phyloP scores from a whole-genome alignment of 2,797 vertebrate genomes.

The Eremophila alpestris region DNA sequence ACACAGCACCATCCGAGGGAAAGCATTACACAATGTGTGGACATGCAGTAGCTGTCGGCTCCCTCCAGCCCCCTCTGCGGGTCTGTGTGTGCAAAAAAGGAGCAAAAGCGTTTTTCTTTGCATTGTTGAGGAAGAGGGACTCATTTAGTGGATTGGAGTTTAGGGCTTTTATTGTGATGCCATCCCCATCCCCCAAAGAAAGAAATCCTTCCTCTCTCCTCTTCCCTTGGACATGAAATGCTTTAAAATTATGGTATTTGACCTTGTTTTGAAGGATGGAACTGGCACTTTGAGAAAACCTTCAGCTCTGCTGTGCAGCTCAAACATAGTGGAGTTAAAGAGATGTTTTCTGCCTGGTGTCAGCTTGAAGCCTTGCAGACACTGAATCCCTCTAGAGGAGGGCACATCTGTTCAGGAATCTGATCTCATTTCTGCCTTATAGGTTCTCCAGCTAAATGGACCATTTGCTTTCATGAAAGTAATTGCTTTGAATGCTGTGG shows the following conservation, averaged over 20 bases:
- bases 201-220: not conserved
- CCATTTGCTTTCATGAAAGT: conserved; percentile 26
- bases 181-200: not conserved
- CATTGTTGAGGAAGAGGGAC: not conserved
- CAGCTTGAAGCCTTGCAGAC: not conserved
- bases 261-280: not conserved
- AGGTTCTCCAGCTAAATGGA: conserved; percentile 41
- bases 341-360: conserved; percentile 15
- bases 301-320: not conserved
- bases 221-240: not conserved
- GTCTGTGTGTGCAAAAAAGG: not conserved
- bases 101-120: not conserved
- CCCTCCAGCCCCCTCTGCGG: not conserved
- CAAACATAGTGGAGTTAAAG: not conserved
- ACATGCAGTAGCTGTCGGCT: not conserved
- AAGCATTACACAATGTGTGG: rapidly evolving
- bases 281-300: not conserved
- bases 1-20: not conserved
- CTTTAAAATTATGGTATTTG: not conserved
- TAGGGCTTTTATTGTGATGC: not conserved
- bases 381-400: conserved; percentile 38
- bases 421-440: conserved; percentile 55
- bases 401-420: conserved; percentile 61
- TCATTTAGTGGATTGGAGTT: not conserved
- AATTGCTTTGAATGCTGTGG: conserved; percentile 19